Base-by-base conservation (phyloP, 2,888 invertebrate species). In the Pheosia tremula region DNA sequence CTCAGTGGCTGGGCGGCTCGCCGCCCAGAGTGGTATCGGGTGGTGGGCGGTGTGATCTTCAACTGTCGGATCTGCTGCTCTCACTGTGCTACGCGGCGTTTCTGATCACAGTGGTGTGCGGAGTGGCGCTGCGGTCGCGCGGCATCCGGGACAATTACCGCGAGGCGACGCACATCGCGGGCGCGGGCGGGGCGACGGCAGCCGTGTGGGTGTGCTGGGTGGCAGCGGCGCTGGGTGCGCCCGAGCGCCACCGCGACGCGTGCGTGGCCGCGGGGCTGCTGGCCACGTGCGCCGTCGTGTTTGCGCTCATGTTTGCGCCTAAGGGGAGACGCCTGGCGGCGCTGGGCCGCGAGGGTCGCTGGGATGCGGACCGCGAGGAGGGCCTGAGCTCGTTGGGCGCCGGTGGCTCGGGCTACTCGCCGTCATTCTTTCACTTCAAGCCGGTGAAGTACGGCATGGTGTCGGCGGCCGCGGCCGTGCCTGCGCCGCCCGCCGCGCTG, bases 251-350 rank as follows among this genome's bases (percentile, higher is more conserved):
- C 82, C 95, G 96, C 74, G 97, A 98, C 87, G 98, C 98, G 11
- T 98, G 98, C 89, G 95, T 98, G 60, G 98, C 98, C 37, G 98
- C 97, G 78, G 98, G 98, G 0, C 94, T 98, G 72, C 95, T 98
- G 56, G 95, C 97, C 61, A 98, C 97, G 13, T 97, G 98, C 69
- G 95, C 96, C 10, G 96, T 98, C 56, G 96, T 98, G 59, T 98
- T 98, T 89, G 95, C 98, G 76, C 96, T 98, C 62, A 98, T 98
- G 98, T 98, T 98, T 89, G 96, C 98, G 91, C 97, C 98, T 45
- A 98, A 97, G 92, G 98, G 98, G 43, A 95, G 98, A 52, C 98
- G 98, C 80, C 91, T 98, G 79, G 98, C 98, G 0, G 98, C 98
- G 57, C 96, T 98, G 94, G 98, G 98, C 56, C 97, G 98, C 79